phyloP scores from a whole-genome alignment of 2,888 invertebrate species.

The Amitus sp. region DNA sequence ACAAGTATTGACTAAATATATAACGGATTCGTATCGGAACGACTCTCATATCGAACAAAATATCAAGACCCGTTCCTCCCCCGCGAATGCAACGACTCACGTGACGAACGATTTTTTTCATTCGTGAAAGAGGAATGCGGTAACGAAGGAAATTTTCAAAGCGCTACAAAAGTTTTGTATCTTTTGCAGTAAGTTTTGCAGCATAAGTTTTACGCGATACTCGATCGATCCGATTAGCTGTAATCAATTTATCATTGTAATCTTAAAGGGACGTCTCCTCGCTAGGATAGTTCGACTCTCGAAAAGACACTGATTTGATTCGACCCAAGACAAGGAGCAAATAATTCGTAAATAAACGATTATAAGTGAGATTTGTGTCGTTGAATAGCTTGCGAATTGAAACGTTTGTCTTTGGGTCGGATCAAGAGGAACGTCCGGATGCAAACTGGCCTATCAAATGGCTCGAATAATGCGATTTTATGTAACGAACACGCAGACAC shows the following conservation, averaged over 20 bases:
- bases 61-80: too few species aligned
- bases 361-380: too few species aligned
- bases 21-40: slow-evolving; percentile 37
- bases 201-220: slow-evolving; percentile 34
- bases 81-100: too few species aligned
- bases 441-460: slow-evolving; percentile 28
- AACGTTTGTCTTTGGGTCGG: neutral
- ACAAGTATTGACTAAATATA: slow-evolving; percentile 30
- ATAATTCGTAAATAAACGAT: too few species aligned
- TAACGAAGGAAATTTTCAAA: slow-evolving; percentile 13
- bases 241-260: slow-evolving; percentile 40
- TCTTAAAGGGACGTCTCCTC: slow-evolving; percentile 34
- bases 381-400: too few species aligned
- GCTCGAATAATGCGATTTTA: slow-evolving; percentile 37
- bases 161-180: slow-evolving; percentile 42
- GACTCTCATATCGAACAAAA: slow-evolving; percentile 15
- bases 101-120: too few species aligned
- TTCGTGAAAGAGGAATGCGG: too few species aligned
- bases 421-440: slow-evolving; percentile 14
- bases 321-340: slow-evolving; percentile 7
- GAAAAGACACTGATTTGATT: slow-evolving; percentile 17
- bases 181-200: slow-evolving; percentile 43
- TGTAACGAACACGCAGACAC: slow-evolving; percentile 36
- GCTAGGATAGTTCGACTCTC: slow-evolving; percentile 41
- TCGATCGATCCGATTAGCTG: slow-evolving; percentile 43